These are phyloP conservation scores for Melanotaenia maccullochi DNA, from an alignment of 2,797 vertebrate genomes.

Conservation along the genomic window DNA sequence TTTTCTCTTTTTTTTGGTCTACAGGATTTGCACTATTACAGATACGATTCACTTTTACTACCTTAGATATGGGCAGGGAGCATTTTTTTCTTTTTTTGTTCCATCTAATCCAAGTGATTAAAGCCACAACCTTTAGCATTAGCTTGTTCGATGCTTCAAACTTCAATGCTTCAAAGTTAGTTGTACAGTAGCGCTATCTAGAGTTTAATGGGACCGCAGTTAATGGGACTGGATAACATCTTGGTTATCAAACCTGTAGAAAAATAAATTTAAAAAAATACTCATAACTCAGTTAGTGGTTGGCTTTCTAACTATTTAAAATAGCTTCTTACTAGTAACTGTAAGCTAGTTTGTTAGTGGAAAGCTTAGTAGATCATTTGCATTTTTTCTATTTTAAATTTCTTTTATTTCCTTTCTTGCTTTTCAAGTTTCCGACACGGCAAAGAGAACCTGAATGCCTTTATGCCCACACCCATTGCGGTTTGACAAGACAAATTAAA, in stretches of 20 bases:
- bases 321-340: neutral
- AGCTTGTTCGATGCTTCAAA: neutral
- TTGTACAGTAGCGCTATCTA: neutral
- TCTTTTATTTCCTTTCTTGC: conserved; percentile 37
- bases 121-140: neutral
- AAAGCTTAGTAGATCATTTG: conserved; percentile 23
- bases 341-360: neutral
- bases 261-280: too few species aligned
- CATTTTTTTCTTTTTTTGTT: neutral
- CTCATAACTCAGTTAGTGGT: neutral
- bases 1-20: neutral
- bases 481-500: conserved; percentile 33
- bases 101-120: neutral
- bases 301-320: neutral
- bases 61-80: too few species aligned
- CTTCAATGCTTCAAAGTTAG: neutral
- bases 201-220: neutral
- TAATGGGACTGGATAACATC: neutral
- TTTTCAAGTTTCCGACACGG: conserved; percentile 50
- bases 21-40: neutral
- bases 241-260: too few species aligned
- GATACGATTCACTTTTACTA: too few species aligned
- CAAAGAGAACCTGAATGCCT: conserved; percentile 28
- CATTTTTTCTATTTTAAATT: conserved; percentile 30
- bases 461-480: conserved; percentile 37